Evolutionary conservation across 2,113 vertebrate species (phyloP).

Genomic region (Trematomus loennbergii): DNA sequence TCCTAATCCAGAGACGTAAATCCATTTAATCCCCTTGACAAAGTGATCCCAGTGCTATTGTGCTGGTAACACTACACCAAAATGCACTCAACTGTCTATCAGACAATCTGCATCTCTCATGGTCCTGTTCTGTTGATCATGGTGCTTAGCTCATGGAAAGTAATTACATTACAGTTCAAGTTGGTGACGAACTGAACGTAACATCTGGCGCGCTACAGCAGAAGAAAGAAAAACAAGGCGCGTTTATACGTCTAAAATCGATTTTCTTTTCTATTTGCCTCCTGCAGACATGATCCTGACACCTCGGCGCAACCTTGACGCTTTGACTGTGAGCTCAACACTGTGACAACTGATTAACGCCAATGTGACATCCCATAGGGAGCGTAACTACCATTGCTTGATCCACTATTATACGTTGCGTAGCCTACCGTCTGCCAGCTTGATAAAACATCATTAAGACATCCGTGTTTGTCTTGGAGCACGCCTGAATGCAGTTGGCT

Average conservation of each 20-base stretch:
- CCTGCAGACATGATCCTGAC: constrained; percentile 22
- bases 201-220: constrained; percentile 45
- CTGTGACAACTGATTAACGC: constrained; percentile 41
- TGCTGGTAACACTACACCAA: constrained; percentile 76
- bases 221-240: background rate
- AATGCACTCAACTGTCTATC: constrained; percentile 75
- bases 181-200: constrained; percentile 36
- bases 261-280: constrained; percentile 29
- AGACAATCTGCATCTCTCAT: constrained; percentile 62
- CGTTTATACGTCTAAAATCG: constrained; percentile 32
- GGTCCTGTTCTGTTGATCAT: constrained; percentile 49
- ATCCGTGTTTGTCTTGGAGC: constrained; percentile 31
- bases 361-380: constrained; percentile 49
- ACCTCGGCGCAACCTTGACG: constrained; percentile 29
- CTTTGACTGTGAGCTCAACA: constrained; percentile 26
- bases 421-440: constrained; percentile 36
- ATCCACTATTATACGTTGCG: constrained; percentile 12
- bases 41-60: constrained; percentile 80
- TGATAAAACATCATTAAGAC: constrained; percentile 44
- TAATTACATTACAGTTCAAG: constrained; percentile 56
- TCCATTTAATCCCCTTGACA: constrained; percentile 82
- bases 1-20: constrained; percentile 81
- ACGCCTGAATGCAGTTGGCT: constrained; percentile 40
- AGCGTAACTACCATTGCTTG: constrained; percentile 19
- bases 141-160: constrained; percentile 35